A percentile compares a stretch with the other conserved stretches of the same genome.
Conservation (phyloP, 37 sponge, comb jelly and placozoan species). For the Amphimedon queenslandica region DNA sequence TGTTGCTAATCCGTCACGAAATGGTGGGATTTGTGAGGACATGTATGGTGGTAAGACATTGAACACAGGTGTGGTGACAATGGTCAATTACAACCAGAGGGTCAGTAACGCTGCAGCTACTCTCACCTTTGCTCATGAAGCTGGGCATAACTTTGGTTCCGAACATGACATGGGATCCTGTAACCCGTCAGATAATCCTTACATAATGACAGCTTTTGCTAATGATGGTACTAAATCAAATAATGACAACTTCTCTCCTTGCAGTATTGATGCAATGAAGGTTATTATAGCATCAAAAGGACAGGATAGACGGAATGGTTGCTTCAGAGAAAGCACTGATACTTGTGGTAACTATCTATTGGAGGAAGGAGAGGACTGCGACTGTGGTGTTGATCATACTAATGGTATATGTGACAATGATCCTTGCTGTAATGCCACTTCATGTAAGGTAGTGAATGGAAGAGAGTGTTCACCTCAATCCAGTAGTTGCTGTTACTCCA, state of each 20-base stretch:
- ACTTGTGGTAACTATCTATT: conserved; percentile 69
- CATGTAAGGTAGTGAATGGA: conserved; percentile 35
- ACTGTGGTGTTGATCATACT: conserved; percentile 42
- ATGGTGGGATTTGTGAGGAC: background rate
- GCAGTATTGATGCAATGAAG: conserved; percentile 48
- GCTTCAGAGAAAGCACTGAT: conserved; percentile 15
- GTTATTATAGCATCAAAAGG: conserved; percentile 23
- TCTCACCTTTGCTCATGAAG: conserved; percentile 92
- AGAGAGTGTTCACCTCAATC: background rate
- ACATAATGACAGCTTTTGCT: conserved; percentile 87
- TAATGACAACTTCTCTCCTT: conserved; percentile 81
- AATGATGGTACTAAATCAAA: conserved; percentile 68
- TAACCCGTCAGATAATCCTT: conserved; percentile 46
- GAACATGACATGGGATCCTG: conserved; percentile 35
- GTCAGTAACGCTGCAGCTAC: conserved; percentile 46
- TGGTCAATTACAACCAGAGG: conserved; percentile 66
- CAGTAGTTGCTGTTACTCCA: background rate
- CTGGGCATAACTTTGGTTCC: conserved; percentile 96
- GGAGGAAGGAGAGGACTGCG: conserved; percentile 73
- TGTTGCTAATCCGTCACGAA: conserved; percentile 59
- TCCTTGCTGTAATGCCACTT: conserved; percentile 49
- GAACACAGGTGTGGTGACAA: conserved; percentile 91
- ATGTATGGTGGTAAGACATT: conserved; percentile 61
- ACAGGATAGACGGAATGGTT: conserved; percentile 7
- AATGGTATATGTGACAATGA: conserved; percentile 25